A percentile compares a stretch with the other conserved stretches of the same genome.
Evolutionary conservation across 1,140 invertebrate species (phyloP).

Genomic region (Heliconius eleuchia): DNA sequence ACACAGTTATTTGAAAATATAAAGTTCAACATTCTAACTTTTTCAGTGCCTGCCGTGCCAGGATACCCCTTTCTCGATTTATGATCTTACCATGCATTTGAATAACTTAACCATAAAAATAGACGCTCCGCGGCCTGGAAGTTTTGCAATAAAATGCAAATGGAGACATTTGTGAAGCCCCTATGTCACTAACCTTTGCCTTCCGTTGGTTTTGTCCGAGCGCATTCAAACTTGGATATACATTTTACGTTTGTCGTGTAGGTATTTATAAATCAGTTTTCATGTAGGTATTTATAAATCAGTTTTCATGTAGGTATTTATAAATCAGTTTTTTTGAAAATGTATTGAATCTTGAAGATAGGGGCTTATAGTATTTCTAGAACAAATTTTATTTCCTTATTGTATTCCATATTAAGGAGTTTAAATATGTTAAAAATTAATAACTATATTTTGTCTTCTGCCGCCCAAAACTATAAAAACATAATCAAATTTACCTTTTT

Average conservation of each 20-base stretch:
- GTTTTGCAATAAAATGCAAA: conserved; percentile 80
- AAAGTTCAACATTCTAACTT: conserved; percentile 22
- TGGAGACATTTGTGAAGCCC: conserved; percentile 63
- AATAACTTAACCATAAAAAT: conserved; percentile 79
- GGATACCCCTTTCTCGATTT: conserved; percentile 70
- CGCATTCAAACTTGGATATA: background rate
- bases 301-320: no score
- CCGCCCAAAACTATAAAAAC: background rate
- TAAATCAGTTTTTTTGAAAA: no score
- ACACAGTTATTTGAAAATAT: background rate
- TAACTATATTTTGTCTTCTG: no score
- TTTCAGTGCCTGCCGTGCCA: conserved; percentile 55
- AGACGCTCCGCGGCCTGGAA: conserved; percentile 70
- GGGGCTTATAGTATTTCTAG: background rate
- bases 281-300: no score
- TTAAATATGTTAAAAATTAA: no score
- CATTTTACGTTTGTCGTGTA: background rate
- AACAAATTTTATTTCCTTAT: no score
- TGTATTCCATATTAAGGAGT: no score
- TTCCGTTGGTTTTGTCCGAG: conserved; percentile 16
- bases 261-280: no score
- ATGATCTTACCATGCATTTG: conserved; percentile 73
- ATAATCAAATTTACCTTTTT: background rate
- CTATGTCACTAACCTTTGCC: conserved; percentile 43
- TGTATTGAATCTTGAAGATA: no score